These are phyloP conservation scores for Trichonephila inaurata DNA, from an alignment of 1,140 invertebrate genomes.

Conservation along the genomic window DNA sequence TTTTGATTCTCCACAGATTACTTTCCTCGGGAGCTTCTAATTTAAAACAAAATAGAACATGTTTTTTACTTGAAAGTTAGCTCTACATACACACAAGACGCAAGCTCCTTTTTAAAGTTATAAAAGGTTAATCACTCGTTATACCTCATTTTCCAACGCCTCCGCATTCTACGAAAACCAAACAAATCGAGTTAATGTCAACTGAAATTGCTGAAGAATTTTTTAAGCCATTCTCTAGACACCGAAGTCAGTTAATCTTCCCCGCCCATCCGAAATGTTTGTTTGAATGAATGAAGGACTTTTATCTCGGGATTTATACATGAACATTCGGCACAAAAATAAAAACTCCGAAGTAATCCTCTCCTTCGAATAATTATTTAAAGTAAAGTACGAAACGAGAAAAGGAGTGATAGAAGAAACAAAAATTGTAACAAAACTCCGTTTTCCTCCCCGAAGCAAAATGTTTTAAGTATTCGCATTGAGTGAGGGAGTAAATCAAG, in stretches of 20 bases:
- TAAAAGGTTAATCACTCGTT: conserved; percentile 47
- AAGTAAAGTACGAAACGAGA: conserved; percentile 4
- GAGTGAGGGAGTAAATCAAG: conserved; percentile 5
- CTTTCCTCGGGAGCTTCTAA: neutral
- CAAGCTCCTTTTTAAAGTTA: neutral
- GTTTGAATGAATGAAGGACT: conserved; percentile 11
- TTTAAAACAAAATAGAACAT: neutral
- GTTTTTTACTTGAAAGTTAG: no score
- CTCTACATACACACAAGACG: no score
- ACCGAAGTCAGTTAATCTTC: conserved; percentile 23
- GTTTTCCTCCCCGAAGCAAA: neutral
- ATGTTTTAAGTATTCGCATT: neutral
- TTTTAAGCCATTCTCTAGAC: neutral
- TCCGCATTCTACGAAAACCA: conserved; percentile 6
- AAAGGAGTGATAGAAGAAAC: neutral
- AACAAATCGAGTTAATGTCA: conserved; percentile 41
- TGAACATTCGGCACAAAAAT: neutral
- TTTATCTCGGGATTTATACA: conserved; percentile 23
- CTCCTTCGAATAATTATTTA: conserved; percentile 54
- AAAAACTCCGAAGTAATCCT: conserved; percentile 37
- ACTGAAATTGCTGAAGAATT: conserved; percentile 15
- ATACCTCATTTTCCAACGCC: conserved; percentile 28
- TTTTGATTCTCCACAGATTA: neutral
- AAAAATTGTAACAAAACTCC: neutral
- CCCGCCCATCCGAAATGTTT: neutral